These are phyloP conservation scores for Philopedon plagiatum DNA, from an alignment of 2,888 invertebrate species.

Conservation along the genomic window DNA sequence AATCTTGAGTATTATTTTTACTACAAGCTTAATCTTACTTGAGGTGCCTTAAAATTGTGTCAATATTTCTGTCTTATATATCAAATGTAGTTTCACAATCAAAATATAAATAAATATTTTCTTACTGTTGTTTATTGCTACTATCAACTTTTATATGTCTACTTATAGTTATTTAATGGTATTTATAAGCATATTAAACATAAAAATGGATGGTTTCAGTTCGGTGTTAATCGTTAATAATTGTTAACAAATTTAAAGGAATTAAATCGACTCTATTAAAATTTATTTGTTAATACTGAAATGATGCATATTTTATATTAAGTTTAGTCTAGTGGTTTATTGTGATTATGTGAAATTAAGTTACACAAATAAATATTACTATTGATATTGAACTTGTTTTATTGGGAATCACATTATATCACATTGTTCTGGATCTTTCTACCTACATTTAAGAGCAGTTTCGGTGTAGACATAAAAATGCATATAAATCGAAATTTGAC, in stretches of 20 bases:
- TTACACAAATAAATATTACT: slow-evolving; percentile 20
- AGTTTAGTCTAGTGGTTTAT: not conserved
- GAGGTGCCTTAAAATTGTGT: slow-evolving; percentile 38
- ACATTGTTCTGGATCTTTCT: too few relatives aligned
- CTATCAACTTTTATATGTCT: slow-evolving; percentile 7
- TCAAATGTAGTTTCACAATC: slow-evolving; percentile 12
- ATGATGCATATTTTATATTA: slow-evolving; percentile 14
- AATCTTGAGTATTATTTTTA: not conserved
- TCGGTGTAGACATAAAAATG: too few relatives aligned
- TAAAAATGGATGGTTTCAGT: slow-evolving; percentile 4
- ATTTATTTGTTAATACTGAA: slow-evolving; percentile 4
- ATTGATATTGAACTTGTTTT: not conserved
- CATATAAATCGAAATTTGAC: too few relatives aligned
- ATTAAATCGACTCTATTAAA: not conserved
- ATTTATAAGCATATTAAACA: not conserved
- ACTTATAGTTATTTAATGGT: slow-evolving; percentile 6
- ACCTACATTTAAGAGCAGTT: too few relatives aligned
- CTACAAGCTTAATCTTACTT: slow-evolving; percentile 12
- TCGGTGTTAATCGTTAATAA: not conserved
- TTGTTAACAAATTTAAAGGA: not conserved
- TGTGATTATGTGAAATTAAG: slow-evolving; percentile 17
- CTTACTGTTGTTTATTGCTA: slow-evolving; percentile 2
- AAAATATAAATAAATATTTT: slow-evolving; percentile 8
- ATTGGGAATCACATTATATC: too few relatives aligned
- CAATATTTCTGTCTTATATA: slow-evolving; percentile 21